Evolutionary conservation across 2,888 invertebrate genomes (phyloP), one percentile per base, ranked within the genome.

Genomic region (Plebejus anna): DNA sequence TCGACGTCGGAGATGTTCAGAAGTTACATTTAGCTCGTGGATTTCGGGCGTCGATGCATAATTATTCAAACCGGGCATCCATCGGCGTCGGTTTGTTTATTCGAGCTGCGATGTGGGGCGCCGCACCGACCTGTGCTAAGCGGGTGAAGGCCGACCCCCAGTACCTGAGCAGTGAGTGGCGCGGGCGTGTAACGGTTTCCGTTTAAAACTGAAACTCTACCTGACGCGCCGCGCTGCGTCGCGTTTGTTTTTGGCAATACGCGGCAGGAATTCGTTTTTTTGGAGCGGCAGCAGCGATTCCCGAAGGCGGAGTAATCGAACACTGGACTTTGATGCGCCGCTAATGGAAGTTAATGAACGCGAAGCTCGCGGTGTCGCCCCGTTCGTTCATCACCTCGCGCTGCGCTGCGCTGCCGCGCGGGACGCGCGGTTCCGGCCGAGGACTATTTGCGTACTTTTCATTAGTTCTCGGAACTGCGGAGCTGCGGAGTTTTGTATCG

Each of bases 401-500:
- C 66, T 66, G 66, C 36, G 13, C 66, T 0, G 80, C 84, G 82
- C 83, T 84, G 82, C 85, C 86, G 82, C 81, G 82, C 81, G 80
- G 85, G 90, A 88, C 88, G 88, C 89, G 85, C 82, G 83, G 90
- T 90, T 91, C 90, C 91, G 87, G 83, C 85, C 83, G 79, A 81
- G 76, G 57, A 78, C 91, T 92, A 93, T 94, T 93, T 93, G 88
- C 85, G 92, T 89, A 86, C 86, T 84, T 91, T 92, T 91, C 92
- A 92, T 92, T 91, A 90, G 88, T 93, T 94, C 93, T 84, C 70
- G 86, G 93, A 93, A 92, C 13, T 36, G 84, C 83, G 82, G 85
- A 87, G 85, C 82, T 83, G 88, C 86, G 88, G 84, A 90, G 89
- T 92, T 91, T 92, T 91, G 91, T 90, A 90, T 92, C 91, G 92